phyloP scores from a whole-genome alignment of 2,797 vertebrate species.

The Acanthiza pusilla region DNA sequence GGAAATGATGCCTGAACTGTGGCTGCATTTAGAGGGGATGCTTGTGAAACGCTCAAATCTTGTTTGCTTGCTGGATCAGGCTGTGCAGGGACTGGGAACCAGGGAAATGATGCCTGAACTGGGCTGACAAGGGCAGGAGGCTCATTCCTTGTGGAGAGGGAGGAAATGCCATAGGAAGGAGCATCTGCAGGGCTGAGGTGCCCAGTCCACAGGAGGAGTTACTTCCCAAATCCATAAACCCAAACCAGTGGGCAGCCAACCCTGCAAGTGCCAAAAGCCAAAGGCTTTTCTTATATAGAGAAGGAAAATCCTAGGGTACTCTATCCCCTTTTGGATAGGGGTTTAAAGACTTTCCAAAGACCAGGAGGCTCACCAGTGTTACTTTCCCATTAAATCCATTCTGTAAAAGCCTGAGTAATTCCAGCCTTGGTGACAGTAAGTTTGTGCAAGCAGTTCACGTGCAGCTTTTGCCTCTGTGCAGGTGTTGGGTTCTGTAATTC shows the following conservation, averaged over 20 bases:
- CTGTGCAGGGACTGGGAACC: not conserved
- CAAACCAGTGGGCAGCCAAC: not conserved
- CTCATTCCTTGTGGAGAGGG: not conserved
- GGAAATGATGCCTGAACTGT: not conserved
- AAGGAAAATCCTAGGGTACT: not conserved
- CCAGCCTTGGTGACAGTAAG: not conserved
- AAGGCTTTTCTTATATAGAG: not conserved
- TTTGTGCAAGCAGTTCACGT: not conserved
- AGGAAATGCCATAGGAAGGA: not conserved
- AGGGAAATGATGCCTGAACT: not conserved
- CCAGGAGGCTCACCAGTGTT: not conserved
- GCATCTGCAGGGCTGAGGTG: not conserved
- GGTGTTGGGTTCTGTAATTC: not conserved
- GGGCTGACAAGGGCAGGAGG: not conserved
- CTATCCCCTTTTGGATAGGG: not conserved
- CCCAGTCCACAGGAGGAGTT: not conserved
- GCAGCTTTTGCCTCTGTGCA: not conserved
- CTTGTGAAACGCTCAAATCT: no score
- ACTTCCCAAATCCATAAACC: not conserved
- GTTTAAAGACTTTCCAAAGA: not conserved
- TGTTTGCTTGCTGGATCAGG: no score
- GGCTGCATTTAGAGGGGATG: no score
- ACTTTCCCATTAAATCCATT: not conserved
- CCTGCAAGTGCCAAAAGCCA: not conserved
- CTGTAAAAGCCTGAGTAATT: not conserved